Evolutionary conservation across 2,113 vertebrate species (phyloP), one percentile per base, ranked within the genome.

Genomic region (Pterophyllum scalare): DNA sequence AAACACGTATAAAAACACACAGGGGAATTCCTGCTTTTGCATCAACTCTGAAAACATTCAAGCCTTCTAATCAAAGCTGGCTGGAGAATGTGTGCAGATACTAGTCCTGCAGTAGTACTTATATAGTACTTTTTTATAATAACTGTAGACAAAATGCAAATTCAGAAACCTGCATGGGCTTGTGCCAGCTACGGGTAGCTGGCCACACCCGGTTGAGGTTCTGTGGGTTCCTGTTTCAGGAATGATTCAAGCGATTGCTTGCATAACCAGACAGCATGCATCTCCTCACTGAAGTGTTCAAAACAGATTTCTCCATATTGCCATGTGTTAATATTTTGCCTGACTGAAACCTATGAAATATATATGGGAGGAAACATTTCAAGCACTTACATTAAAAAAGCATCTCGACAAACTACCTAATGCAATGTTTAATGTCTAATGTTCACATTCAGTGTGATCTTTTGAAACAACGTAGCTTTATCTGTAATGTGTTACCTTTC

Each of bases 161-260:
- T 78, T 40, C 75, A 64, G 3, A 60, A 89, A 67, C 24, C 75
- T 80, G 85, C 84, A 75, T 72, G 77, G 67, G 26, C 17, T 12
- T 77, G 59, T 75, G 79, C 80, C 80, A 2, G 84, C 72, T 65
- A 31, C 33, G 64, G 59, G 58, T 60, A 75, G 65, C 11, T 43
- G 35, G 84, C 87, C 90, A 84, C 93, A 92, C 91, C 92, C 90
- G 82, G 57, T 67, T 19, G 22, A 84, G 75, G 81, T 80, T 83
- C 83, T 82, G 81, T 79, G 78, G 61, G 22, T 78, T 72, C 74
- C 43, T 75, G 46, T 72, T 87, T 82, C 1, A 54, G 22, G n/a
- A 80, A 57, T 75, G 61, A 74, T 67, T 84, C 19, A 17, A 77
- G 28, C n/a, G 24, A 80, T 67, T 61, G 28, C 0, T 22, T 62